Evolutionary conservation across 2,888 invertebrate genomes (phyloP).

Genomic region (Mimachlamys varia): DNA sequence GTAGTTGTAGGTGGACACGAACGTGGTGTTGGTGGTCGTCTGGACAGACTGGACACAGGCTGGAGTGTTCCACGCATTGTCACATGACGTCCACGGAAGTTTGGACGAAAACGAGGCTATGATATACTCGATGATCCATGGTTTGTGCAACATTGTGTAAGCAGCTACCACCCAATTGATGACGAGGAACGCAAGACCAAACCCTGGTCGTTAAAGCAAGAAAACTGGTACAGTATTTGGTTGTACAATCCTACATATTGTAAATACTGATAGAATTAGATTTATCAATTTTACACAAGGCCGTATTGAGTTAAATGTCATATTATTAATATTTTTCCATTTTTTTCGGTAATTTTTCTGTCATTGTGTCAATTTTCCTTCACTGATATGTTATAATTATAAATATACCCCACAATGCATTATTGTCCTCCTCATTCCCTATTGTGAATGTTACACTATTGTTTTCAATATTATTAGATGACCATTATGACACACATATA

Average conservation of each 20-base stretch:
- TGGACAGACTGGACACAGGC: background rate
- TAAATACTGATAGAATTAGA: too few species aligned
- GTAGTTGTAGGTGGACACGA: background rate
- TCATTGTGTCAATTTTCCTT: too few species aligned
- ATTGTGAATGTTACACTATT: too few species aligned
- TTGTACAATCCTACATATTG: background rate
- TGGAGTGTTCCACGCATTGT: constrained; percentile 7
- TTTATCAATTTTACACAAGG: too few species aligned
- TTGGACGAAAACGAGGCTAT: constrained; percentile 18
- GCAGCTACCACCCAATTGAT: background rate
- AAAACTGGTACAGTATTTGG: background rate
- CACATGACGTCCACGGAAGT: constrained; percentile 1
- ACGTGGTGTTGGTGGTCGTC: background rate
- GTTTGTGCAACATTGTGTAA: background rate
- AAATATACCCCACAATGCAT: too few species aligned
- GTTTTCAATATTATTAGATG: too few species aligned
- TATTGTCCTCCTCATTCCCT: too few species aligned
- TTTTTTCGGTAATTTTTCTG: too few species aligned
- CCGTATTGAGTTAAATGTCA: too few species aligned
- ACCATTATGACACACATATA: too few species aligned
- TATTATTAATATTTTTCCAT: too few species aligned
- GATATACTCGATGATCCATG: constrained; percentile 9
- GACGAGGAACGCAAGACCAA: constrained; percentile 10
- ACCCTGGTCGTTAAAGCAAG: background rate
- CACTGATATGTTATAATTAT: too few species aligned